Percentiles rank a stretch among this genome's conserved stretches.
Conservation (phyloP, 1,140 invertebrate genomes). For the Dinothrombium tinctorium region DNA sequence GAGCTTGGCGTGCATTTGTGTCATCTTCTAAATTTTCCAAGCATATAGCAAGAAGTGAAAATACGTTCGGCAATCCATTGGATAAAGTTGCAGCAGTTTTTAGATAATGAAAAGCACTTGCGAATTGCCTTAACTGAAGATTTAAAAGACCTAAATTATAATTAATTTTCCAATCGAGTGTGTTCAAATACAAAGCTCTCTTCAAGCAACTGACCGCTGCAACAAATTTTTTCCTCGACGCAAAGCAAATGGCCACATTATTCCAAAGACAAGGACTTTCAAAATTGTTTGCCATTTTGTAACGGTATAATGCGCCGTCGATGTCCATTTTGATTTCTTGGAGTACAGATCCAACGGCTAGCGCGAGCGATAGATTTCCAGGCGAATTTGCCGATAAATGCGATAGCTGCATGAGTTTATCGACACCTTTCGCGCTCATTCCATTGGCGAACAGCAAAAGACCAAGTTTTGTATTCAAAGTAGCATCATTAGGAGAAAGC, state of each 20-base stretch:
- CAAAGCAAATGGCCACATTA: conserved; percentile 80
- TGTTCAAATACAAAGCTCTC: conserved; percentile 48
- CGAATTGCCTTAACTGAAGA: conserved; percentile 48
- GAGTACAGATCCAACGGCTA: conserved; percentile 50
- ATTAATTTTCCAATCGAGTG: conserved; percentile 54
- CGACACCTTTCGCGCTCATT: conserved; percentile 15
- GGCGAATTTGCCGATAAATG: conserved; percentile 2
- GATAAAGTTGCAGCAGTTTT: conserved; percentile 16
- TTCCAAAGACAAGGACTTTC: conserved; percentile 71
- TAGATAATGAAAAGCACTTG: conserved; percentile 55
- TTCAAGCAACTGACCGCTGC: conserved; percentile 59
- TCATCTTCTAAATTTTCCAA: conserved; percentile 8
- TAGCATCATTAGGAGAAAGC: conserved; percentile 24
- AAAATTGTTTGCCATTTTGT: conserved; percentile 30
- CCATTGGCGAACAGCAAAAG: conserved; percentile 20
- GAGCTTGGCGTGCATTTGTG: conserved; percentile 8
- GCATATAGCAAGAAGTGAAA: conserved; percentile 7
- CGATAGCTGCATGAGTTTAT: conserved; percentile 9
- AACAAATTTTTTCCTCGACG: conserved; percentile 71
- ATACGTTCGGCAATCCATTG: background rate
- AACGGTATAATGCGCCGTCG: conserved; percentile 25
- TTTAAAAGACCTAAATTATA: conserved; percentile 57
- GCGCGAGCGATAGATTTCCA: conserved; percentile 11
- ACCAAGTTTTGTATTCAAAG: conserved; percentile 24
- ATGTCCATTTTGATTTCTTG: conserved; percentile 9